Conservation (phyloP, 2,113 vertebrate species). For the Mellivora capensis region DNA sequence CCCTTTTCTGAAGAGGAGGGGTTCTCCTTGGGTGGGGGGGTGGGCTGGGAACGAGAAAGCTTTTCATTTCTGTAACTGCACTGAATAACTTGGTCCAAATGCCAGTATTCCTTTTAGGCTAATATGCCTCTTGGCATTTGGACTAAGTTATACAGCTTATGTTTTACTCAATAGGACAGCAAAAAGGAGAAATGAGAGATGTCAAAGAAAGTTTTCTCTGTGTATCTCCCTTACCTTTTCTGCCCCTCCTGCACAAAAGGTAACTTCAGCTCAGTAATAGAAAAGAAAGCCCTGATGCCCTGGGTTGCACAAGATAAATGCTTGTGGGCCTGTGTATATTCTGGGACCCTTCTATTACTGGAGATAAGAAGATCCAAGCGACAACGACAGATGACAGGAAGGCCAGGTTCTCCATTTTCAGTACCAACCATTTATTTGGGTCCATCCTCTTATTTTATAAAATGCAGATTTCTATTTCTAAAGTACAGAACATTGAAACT, state of each 20-base stretch:
- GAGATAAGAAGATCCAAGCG: neutral
- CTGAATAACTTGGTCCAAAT: neutral
- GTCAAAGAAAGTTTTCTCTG: neutral
- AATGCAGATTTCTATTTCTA: conserved; percentile 21
- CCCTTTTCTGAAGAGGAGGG: neutral
- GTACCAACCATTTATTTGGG: neutral
- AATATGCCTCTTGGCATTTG: neutral
- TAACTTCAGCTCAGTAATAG: neutral
- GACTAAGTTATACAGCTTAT: neutral
- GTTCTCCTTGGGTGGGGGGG: neutral
- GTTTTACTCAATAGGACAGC: neutral
- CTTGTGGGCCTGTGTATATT: neutral
- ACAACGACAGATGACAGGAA: neutral
- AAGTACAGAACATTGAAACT: neutral
- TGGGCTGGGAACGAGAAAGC: neutral
- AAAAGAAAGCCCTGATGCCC: neutral
- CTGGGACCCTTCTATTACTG: neutral
- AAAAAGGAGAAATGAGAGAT: neutral
- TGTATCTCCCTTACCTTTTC: neutral
- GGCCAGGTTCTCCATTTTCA: neutral
- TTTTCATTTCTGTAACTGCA: neutral
- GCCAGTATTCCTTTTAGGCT: neutral
- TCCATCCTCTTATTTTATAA: neutral
- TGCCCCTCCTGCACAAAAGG: neutral
- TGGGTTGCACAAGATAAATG: neutral